phyloP scores from a whole-genome alignment of 2,797 vertebrate genomes.

The Eleutherodactylus coqui region DNA sequence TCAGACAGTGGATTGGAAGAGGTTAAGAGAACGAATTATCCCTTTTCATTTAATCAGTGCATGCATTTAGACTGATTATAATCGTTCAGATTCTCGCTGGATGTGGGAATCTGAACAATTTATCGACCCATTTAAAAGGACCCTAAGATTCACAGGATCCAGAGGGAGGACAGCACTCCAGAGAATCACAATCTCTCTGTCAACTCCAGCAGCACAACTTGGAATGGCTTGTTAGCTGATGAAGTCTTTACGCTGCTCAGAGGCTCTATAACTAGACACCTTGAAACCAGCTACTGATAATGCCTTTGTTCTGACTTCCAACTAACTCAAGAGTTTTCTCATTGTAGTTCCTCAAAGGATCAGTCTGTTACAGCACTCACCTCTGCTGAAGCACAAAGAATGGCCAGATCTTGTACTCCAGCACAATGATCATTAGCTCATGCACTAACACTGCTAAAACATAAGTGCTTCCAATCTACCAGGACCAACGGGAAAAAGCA shows the following conservation, averaged over 20 bases:
- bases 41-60: no score
- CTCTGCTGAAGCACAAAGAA: conserved; percentile 33
- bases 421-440: conserved; percentile 15
- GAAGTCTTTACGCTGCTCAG: conserved; percentile 44
- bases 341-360: conserved; percentile 55
- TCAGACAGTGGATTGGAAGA: no score
- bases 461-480: background rate
- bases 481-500: background rate
- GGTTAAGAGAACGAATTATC: no score
- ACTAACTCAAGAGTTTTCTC: conserved; percentile 47
- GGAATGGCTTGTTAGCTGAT: conserved; percentile 55
- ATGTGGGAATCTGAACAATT: no score
- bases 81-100: no score
- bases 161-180: conserved; percentile 13
- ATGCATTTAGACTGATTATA: no score
- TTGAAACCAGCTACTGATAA: conserved; percentile 43
- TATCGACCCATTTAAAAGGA: no score
- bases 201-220: conserved; percentile 37
- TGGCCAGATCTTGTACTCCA: conserved; percentile 37
- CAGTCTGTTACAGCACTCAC: conserved; percentile 27
- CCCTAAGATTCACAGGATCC: conserved; percentile 8
- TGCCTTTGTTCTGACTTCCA: conserved; percentile 57
- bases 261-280: conserved; percentile 49
- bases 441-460: background rate
- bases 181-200: conserved; percentile 18